These are phyloP conservation scores for Procavia capensis DNA, from an alignment of 2,113 vertebrate genomes.

Conservation along the genomic window DNA sequence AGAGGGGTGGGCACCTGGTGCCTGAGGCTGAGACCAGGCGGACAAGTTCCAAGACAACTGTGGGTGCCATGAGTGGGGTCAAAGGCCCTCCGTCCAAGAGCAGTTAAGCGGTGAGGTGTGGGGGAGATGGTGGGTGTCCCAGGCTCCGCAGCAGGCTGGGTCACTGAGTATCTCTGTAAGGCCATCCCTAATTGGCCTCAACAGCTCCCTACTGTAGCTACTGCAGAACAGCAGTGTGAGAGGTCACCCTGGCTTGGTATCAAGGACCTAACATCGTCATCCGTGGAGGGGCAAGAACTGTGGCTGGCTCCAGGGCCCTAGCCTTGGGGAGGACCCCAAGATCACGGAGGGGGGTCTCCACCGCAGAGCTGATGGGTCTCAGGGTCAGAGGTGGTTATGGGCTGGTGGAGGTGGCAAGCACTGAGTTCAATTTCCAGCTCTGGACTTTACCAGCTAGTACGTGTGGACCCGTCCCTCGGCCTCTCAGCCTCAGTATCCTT, in stretches of 20 bases:
- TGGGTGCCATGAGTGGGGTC: fast-evolving
- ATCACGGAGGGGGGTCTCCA: fast-evolving
- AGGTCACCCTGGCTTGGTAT: no score
- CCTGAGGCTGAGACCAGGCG: background rate
- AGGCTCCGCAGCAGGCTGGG: background rate
- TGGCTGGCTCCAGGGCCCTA: background rate
- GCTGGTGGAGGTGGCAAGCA: fast-evolving
- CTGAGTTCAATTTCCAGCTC: background rate
- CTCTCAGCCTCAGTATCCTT: background rate
- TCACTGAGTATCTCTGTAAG: background rate
- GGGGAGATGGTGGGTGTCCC: background rate
- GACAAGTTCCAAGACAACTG: background rate
- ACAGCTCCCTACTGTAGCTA: background rate
- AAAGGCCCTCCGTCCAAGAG: background rate
- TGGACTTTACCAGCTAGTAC: background rate
- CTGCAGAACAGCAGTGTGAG: background rate
- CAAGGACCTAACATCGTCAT: no score
- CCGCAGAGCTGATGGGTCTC: background rate
- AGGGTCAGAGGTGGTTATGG: background rate
- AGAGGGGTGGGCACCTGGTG: background rate
- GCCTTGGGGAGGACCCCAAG: background rate
- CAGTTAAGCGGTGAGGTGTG: background rate
- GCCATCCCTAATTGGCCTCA: background rate
- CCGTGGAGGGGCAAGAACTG: background rate
- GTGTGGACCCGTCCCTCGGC: background rate